These are phyloP conservation scores for Camelus dromedarius DNA, from an alignment of 2,113 vertebrate species.

Conservation along the genomic window DNA sequence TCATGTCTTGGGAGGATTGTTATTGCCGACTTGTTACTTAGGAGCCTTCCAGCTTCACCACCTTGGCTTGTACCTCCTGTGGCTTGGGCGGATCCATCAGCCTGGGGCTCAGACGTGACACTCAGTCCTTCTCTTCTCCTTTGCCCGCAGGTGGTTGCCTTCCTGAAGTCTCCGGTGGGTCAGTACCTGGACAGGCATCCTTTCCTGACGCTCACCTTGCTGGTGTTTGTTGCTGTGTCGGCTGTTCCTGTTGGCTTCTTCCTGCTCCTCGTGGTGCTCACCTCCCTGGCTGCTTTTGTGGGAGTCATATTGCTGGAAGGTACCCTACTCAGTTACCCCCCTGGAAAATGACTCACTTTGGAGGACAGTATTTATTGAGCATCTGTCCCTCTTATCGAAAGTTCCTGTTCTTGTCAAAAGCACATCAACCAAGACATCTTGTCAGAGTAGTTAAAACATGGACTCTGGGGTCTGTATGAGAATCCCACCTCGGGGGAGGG, in stretches of 20 bases:
- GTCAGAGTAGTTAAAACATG: neutral
- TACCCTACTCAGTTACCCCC: conserved; percentile 72
- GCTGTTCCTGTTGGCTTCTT: conserved; percentile 92
- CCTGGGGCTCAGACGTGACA: neutral
- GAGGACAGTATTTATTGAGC: neutral
- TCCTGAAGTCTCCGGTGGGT: conserved; percentile 90
- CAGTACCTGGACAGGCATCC: conserved; percentile 92
- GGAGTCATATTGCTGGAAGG: conserved; percentile 93
- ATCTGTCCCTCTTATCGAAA: neutral
- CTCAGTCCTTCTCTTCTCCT: neutral
- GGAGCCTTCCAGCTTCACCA: neutral
- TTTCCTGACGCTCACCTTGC: conserved; percentile 87
- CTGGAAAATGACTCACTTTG: neutral
- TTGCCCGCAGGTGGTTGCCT: conserved; percentile 87
- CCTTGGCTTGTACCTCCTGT: neutral
- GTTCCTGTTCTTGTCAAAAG: neutral
- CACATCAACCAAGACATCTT: neutral
- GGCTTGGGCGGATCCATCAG: rapidly evolving
- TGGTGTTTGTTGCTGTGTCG: conserved; percentile 90
- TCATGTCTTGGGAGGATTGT: conserved; percentile 6
- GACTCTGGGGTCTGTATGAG: neutral
- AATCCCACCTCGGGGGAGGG: neutral
- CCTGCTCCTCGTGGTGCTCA: conserved; percentile 89
- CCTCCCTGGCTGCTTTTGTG: conserved; percentile 87
- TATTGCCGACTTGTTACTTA: neutral